Evolutionary conservation across 2,888 invertebrate genomes (phyloP).

Genomic region (Leucania comma): DNA sequence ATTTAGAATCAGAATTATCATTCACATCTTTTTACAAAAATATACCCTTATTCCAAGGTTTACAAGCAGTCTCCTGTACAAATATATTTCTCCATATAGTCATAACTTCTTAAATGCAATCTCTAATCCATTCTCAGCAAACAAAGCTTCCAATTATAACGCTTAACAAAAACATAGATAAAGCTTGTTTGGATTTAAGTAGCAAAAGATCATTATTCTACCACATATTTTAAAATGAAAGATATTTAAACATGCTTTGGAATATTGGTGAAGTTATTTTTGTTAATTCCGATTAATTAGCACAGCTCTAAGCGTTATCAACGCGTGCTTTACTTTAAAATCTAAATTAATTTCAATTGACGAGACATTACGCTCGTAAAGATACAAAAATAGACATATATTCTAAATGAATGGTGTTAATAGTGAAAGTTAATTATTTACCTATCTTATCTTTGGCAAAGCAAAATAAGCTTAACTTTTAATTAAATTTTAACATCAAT

Average conservation of each 20-base stretch:
- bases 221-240: slow-evolving; percentile 38
- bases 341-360: slow-evolving; percentile 33
- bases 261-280: slow-evolving; percentile 25
- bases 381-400: slow-evolving; percentile 23
- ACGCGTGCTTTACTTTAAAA: slow-evolving; percentile 21
- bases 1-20: slow-evolving; percentile 42
- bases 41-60: slow-evolving; percentile 53
- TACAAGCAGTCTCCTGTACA: slow-evolving; percentile 54
- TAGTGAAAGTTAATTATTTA: slow-evolving; percentile 25
- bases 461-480: slow-evolving; percentile 43
- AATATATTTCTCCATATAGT: slow-evolving; percentile 48
- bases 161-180: slow-evolving; percentile 50
- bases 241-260: slow-evolving; percentile 47
- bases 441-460: slow-evolving; percentile 47
- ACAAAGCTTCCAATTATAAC: slow-evolving; percentile 40
- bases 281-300: slow-evolving; percentile 39
- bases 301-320: slow-evolving; percentile 13
- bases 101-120: slow-evolving; percentile 54
- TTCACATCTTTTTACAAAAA: slow-evolving; percentile 43
- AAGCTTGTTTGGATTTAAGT: slow-evolving; percentile 64
- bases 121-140: slow-evolving; percentile 43
- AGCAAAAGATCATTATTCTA: slow-evolving; percentile 51
- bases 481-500: slow-evolving; percentile 16
- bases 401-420: slow-evolving; percentile 21
- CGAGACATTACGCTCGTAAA: slow-evolving; percentile 7